These are phyloP conservation scores for Salvelinus namaycush DNA, from an alignment of 2,113 vertebrate genomes.

Conservation along the genomic window DNA sequence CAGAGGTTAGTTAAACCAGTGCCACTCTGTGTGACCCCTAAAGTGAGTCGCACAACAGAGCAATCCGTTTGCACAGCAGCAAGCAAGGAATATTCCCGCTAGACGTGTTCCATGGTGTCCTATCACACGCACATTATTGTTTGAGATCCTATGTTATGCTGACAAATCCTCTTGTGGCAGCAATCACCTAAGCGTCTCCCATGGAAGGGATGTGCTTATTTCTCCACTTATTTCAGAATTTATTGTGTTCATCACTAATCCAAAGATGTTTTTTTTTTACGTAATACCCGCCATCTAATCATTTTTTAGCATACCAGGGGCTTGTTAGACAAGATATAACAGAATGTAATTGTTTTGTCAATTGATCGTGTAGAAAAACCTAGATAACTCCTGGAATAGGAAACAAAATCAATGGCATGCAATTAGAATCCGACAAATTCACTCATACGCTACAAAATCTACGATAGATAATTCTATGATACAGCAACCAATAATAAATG, in stretches of 20 bases:
- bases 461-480: background rate
- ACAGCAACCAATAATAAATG: background rate
- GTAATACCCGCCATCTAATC: constrained; percentile 73
- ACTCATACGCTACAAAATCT: constrained; percentile 24
- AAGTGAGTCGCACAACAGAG: constrained; percentile 48
- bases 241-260: constrained; percentile 73
- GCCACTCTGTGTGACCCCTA: constrained; percentile 42
- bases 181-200: constrained; percentile 74
- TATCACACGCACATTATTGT: constrained; percentile 70
- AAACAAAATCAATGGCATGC: constrained; percentile 13
- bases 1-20: background rate
- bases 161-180: constrained; percentile 77
- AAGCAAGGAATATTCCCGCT: constrained; percentile 48
- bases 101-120: constrained; percentile 68
- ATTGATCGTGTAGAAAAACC: constrained; percentile 59
- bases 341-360: constrained; percentile 73
- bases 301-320: constrained; percentile 64
- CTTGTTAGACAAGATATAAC: constrained; percentile 69
- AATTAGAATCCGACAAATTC: background rate
- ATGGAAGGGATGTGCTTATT: constrained; percentile 73
- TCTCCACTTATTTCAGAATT: constrained; percentile 73
- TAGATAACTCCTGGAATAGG: constrained; percentile 52
- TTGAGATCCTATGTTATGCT: constrained; percentile 76
- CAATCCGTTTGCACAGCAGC: constrained; percentile 72
- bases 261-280: constrained; percentile 71